These are phyloP conservation scores for Noctua fimbriata DNA, from an alignment of 2,888 invertebrate genomes.

Conservation along the genomic window DNA sequence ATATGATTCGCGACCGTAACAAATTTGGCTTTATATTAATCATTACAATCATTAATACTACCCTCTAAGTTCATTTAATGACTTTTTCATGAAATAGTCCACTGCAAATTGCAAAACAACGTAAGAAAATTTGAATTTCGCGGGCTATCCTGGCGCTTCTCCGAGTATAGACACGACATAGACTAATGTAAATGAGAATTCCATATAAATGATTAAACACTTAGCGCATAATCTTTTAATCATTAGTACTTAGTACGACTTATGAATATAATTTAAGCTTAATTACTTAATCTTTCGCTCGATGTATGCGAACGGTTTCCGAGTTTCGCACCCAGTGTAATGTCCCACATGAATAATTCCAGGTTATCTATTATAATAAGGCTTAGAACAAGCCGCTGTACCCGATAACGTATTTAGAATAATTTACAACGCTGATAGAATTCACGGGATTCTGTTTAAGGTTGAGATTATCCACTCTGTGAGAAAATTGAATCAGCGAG, in stretches of 20 bases:
- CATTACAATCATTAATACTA: neutral
- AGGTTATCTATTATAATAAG: slow-evolving; percentile 67
- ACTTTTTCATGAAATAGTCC: neutral
- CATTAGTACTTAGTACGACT: slow-evolving; percentile 34
- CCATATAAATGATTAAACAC: slow-evolving; percentile 7
- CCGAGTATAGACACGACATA: neutral
- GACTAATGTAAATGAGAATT: neutral
- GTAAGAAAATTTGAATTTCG: too few relatives aligned
- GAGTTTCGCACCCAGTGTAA: slow-evolving; percentile 52
- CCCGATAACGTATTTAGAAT: slow-evolving; percentile 67
- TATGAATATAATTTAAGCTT: slow-evolving; percentile 51
- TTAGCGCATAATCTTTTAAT: slow-evolving; percentile 23
- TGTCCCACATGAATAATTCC: slow-evolving; percentile 74
- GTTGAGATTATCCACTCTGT: slow-evolving; percentile 51
- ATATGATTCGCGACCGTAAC: too few relatives aligned
- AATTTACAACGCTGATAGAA: slow-evolving; percentile 66
- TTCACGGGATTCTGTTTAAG: slow-evolving; percentile 52
- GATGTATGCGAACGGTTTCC: slow-evolving; percentile 65
- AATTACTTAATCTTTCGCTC: slow-evolving; percentile 59
- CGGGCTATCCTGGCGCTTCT: too few relatives aligned
- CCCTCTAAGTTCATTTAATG: neutral
- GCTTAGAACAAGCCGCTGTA: slow-evolving; percentile 56
- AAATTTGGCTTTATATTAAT: neutral
- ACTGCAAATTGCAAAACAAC: neutral
- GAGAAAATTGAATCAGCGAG: slow-evolving; percentile 47